Base-by-base conservation (phyloP, 2,113 vertebrate genomes). In the Helogale parvula region DNA sequence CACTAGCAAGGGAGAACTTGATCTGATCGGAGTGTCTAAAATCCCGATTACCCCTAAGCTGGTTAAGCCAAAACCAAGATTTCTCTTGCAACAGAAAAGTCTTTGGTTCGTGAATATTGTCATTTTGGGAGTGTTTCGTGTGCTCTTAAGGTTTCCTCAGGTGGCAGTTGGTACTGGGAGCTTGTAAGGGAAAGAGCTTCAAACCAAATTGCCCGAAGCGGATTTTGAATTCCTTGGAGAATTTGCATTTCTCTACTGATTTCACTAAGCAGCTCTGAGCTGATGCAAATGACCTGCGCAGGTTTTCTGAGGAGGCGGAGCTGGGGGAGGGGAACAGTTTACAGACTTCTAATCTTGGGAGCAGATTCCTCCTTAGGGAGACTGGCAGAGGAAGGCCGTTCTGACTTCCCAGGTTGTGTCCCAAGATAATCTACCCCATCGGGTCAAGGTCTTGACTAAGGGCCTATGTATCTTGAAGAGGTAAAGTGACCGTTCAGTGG, bases 241-340 rank as follows among this genome's bases (percentile, higher is more conserved):
- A 60, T 97, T 97, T 98, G 92, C 86, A 16, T 96, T 31, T 33
- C 6, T 50, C 63, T 88, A 12, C 50, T 68, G 63, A 88, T 96
- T 90, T 98, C 92, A 87, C 82, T 97, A 79, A 31, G 15, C 47
- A 79, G 86, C 54, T 87, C 81, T 33, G 19, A 57, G 52, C 7
- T 0, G 35, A 97, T 93, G 89, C 93, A 97, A 97, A 97, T 60
- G 23, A 15, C 45, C 14, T 35, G 66, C 27, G 23, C 31, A 89
- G 81, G 74, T 96, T 92, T 83, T 31, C 15, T 31, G 2, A 27
- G 38, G 52, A 47, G 77, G 50, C 66, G 25, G 41, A 74, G 54
- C 27, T 19, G 50, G 35, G 47, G 27, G 9, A 52, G 47, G 12
- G 50, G 29, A 45, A 2, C 9, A 13, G 69, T 41, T 57, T 45